Base-by-base conservation (phyloP, 2,888 invertebrate genomes). In the Chorisops tibialis region DNA sequence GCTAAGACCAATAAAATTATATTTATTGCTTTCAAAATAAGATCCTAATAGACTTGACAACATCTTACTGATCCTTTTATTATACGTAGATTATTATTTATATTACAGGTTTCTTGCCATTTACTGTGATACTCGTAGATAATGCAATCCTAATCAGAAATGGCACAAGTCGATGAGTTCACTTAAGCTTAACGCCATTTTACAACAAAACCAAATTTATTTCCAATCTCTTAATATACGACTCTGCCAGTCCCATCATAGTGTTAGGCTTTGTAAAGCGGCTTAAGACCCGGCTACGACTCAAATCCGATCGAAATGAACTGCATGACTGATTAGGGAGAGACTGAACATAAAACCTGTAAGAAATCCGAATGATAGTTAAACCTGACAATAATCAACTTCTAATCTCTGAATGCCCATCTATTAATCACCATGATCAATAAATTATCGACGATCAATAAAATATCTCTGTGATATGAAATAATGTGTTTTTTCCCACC, bases 321-420 rank as follows among this genome's bases (percentile, higher is more conserved):
- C 45, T 24, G 43, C 56, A 45, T 56, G 18, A 45, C 43, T 56
- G 56, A 56, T 56, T 56, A 56, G 30, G 56, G 45, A 45, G 43
- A 45, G 39, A 45, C 21, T 21, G n/a, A n/a, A n/a, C 41, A 18
- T 56, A 56, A 56, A 45, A 56, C 56, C 24, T 43, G 56, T 35
- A 56, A 45, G 45, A 56, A 56, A 56, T 30, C 45, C 45, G 35
- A 43, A 30, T 56, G 56, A 56, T 56, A 56, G 43, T 14, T 7
- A 43, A 56, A 56, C 56, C 56, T 56, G 56, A 56, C 56, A 56
- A 56, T 56, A 56, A 56, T 56, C 56, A 56, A 56, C 56, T 56
- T 56, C 56, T 43, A 56, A 56, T 56, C 56, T 56, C 35, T 56
- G 56, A 56, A 56, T 56, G 56, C 30, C 35, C 56, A 45, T 56